Base-by-base conservation (phyloP, 1,140 invertebrate species). In the Bombus vancouverensis region DNA sequence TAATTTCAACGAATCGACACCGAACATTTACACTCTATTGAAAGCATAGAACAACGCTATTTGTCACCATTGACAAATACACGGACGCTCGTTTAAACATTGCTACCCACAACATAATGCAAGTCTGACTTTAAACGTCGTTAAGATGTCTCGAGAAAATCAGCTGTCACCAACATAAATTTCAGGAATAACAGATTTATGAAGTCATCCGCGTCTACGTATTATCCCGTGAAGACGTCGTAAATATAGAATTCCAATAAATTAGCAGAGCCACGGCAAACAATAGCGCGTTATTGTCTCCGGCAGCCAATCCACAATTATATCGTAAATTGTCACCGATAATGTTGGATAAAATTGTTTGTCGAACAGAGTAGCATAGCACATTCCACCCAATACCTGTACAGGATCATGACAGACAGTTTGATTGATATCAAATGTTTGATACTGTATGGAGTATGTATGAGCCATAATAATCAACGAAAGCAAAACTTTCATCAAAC, bases 161-260 rank as follows among this genome's bases (percentile, higher is more conserved):
- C 81, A 83, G 81, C 57, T 83, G 81, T 83, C 72, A 44, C 37
- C 42, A 28, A n/a, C 72, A 62, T 83, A 76, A 83, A 83, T 83
- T 83, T 59, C 81, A 18, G 9, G 32, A n/a, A 47, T 39, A 83
- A 37, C 39, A 37, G 57, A 76, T 83, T 74, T 47, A 47, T 66
- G 74, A 37, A 53, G 81, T 75, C 71, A 74, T 74, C 57, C 39
- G n/a, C 22, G 57, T 34, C 9, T 34, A 81, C 42, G n/a, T 47
- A 62, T 82, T 44, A 57, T 32, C 25, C 13, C n/a, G 32, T 2
- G 39, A 34, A 32, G 34, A 65, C 57, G 5, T 47, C 59, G 32
- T 76, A 76, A 83, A 83, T 66, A 83, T n/a, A 53, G 62, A 44
- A 81, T 74, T 81, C n/a, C 47, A 39, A 81, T 81, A 57, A 80